phyloP scores from a whole-genome alignment of 1,140 invertebrate species.

The Medauroidea extradentata region DNA sequence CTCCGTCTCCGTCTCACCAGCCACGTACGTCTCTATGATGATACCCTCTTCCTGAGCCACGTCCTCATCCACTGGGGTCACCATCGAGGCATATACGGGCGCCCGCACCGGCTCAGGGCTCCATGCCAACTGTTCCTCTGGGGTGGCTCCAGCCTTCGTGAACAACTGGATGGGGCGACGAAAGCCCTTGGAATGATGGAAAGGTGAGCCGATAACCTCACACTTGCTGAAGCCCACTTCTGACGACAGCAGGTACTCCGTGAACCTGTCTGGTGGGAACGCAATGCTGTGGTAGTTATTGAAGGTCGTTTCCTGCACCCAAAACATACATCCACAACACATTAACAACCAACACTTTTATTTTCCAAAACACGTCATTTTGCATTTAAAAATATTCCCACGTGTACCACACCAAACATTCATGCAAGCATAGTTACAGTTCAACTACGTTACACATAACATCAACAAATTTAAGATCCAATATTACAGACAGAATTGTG shows the following conservation, averaged over 20 bases:
- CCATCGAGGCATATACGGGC: conserved; percentile 5
- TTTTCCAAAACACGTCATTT: background rate
- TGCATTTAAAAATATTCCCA: no score
- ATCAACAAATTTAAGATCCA: no score
- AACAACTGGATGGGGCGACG: conserved; percentile 82
- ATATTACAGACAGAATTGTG: no score
- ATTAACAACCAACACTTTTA: background rate
- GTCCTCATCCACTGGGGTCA: background rate
- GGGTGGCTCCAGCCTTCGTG: conserved; percentile 63
- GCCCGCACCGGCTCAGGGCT: background rate
- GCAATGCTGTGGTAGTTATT: conserved; percentile 82
- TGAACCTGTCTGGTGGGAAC: conserved; percentile 84
- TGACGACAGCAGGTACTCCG: conserved; percentile 81
- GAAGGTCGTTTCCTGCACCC: conserved; percentile 75
- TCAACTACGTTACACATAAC: no score
- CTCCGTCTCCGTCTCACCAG: no score
- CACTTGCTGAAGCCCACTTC: conserved; percentile 89
- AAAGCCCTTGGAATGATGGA: conserved; percentile 85
- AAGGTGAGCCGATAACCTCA: conserved; percentile 76
- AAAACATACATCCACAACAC: conserved; percentile 9
- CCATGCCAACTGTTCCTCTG: no score
- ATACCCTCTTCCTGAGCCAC: background rate
- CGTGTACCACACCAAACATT: no score
- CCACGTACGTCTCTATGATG: conserved; percentile 3
- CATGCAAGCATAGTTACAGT: background rate